These are phyloP conservation scores for Coracias cyanogaster DNA, from an alignment of 2,797 vertebrate genomes.

Conservation along the genomic window DNA sequence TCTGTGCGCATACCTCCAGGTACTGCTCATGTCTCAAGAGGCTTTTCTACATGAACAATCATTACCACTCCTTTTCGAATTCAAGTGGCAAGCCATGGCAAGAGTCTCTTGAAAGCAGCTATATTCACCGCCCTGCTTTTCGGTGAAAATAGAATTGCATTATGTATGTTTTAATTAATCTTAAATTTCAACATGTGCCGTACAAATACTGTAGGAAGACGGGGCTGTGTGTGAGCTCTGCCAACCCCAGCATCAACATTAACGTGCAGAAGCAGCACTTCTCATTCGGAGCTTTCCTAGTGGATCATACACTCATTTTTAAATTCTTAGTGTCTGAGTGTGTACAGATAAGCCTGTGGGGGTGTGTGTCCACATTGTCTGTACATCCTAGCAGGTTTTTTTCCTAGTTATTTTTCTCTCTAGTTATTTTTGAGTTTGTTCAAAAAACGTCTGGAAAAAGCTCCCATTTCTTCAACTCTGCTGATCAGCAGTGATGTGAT, in stretches of 20 bases:
- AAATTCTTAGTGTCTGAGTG: background rate
- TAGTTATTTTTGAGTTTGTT: background rate
- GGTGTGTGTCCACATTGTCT: background rate
- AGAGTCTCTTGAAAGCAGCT: slow-evolving; percentile 56
- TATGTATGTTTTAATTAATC: background rate
- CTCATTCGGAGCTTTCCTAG: background rate
- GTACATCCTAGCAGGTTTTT: background rate
- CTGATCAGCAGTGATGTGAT: background rate
- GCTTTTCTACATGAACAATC: slow-evolving; percentile 79
- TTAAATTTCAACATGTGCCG: rapidly evolving
- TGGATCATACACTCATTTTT: background rate
- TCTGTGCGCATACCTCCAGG: slow-evolving; percentile 85
- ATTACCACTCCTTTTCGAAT: slow-evolving; percentile 67
- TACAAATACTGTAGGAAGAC: background rate
- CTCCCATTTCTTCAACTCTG: background rate
- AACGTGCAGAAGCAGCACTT: background rate
- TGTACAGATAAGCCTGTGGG: background rate
- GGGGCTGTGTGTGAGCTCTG: background rate
- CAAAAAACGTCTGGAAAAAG: background rate
- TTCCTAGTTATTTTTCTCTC: background rate
- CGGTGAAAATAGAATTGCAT: background rate
- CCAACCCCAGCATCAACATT: background rate
- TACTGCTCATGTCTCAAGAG: slow-evolving; percentile 85
- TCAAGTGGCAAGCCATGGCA: slow-evolving; percentile 78
- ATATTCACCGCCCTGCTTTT: slow-evolving; percentile 27